Conservation (phyloP, 1,140 invertebrate species). For the Drosophila suzukii region DNA sequence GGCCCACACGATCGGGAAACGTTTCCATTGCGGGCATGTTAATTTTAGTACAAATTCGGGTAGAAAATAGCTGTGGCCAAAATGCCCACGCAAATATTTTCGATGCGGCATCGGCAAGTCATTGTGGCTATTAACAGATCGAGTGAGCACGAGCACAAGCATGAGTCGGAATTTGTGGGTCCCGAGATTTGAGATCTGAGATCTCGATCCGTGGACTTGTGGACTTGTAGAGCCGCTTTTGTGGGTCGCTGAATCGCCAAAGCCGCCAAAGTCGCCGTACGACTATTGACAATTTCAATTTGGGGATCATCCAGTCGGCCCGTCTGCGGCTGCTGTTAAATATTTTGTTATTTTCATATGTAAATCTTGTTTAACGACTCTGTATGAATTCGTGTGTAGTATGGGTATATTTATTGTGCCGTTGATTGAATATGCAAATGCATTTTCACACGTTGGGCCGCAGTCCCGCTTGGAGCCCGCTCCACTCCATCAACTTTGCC, state of each 20-base stretch:
- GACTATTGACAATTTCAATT: conserved; percentile 79
- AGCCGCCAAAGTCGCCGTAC: conserved; percentile 19
- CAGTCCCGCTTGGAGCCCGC: conserved; percentile 12
- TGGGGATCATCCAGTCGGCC: conserved; percentile 48
- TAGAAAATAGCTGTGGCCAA: conserved; percentile 58
- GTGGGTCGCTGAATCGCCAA: conserved; percentile 64
- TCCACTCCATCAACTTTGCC: conserved; percentile 1
- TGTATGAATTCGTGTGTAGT: conserved; percentile 80
- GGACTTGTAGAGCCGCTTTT: conserved; percentile 46
- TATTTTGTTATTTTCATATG: conserved; percentile 79
- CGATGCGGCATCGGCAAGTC: conserved; percentile 39
- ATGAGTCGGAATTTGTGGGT: conserved; percentile 44
- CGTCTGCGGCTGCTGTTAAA: conserved; percentile 56
- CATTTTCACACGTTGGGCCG: conserved; percentile 74
- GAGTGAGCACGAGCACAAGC: conserved; percentile 23
- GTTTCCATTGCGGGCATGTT: conserved; percentile 63
- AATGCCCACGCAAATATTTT: conserved; percentile 73
- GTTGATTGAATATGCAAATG: conserved; percentile 83
- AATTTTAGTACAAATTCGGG: conserved; percentile 72
- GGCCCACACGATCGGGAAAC: conserved; percentile 28
- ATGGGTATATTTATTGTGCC: conserved; percentile 77
- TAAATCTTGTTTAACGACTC: conserved; percentile 81
- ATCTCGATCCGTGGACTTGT: neutral
- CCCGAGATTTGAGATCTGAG: conserved; percentile 1
- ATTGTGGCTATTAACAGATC: conserved; percentile 71